These are phyloP conservation scores for Electrona antarctica DNA, from an alignment of 2,113 vertebrate genomes.

Conservation along the genomic window DNA sequence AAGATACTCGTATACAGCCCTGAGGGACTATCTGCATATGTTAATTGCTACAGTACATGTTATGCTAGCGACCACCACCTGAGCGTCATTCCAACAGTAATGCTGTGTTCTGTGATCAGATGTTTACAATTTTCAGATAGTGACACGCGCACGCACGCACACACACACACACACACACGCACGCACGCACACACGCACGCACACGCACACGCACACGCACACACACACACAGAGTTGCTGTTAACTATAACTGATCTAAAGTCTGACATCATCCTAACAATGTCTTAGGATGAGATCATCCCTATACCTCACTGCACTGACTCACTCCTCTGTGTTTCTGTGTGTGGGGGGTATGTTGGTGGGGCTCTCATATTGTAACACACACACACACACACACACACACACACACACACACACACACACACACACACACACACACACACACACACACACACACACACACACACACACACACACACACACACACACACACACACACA, in stretches of 20 bases:
- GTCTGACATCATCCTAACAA: slow-evolving; percentile 76
- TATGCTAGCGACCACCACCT: no score
- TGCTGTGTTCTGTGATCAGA: no score
- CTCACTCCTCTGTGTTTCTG: slow-evolving; percentile 24
- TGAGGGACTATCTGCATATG: no score
- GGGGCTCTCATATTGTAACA: neutral
- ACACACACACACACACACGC: slow-evolving; percentile 8
- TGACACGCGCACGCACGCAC: neutral
- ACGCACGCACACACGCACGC: slow-evolving; percentile 2
- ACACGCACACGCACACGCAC: neutral
- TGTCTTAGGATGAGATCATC: slow-evolving; percentile 68
- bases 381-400: no score
- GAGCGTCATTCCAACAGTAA: no score
- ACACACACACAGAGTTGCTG: slow-evolving; percentile 45
- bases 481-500: no score
- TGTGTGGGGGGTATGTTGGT: neutral
- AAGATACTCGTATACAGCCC: no score
- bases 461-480: no score
- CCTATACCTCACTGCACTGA: slow-evolving; percentile 18
- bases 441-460: no score
- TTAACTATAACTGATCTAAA: slow-evolving; percentile 47
- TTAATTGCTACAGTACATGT: no score
- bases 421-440: no score
- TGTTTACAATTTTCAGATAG: neutral
- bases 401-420: no score